These are phyloP conservation scores for Spilogale gracilis DNA, from an alignment of 2,113 vertebrate species.

Conservation along the genomic window DNA sequence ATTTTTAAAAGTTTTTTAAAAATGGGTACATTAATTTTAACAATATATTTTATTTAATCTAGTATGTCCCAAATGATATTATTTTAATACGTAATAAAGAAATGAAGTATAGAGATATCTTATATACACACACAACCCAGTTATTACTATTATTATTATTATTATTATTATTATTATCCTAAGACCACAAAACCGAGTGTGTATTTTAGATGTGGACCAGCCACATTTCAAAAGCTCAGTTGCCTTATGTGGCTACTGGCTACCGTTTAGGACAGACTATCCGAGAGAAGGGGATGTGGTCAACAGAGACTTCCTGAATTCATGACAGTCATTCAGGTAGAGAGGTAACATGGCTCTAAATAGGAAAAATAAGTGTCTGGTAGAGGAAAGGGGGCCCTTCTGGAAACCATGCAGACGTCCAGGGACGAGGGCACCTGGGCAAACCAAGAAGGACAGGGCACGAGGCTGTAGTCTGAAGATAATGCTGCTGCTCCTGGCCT, in stretches of 20 bases:
- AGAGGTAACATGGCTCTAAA: not conserved
- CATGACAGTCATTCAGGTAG: not conserved
- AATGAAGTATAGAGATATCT: not conserved
- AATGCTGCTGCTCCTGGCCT: not conserved
- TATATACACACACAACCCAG: rapidly evolving
- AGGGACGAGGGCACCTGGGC: not conserved
- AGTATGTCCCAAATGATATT: not conserved
- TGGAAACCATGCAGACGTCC: not conserved
- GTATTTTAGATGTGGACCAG: not conserved
- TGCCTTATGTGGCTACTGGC: not conserved
- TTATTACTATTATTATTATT: too few relatives aligned
- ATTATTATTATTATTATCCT: too few relatives aligned
- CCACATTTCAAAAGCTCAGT: not conserved
- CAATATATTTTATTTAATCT: not conserved
- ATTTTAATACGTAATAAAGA: not conserved
- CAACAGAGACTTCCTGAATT: not conserved
- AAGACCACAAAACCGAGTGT: not conserved
- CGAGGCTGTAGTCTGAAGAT: rapidly evolving
- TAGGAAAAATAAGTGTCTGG: not conserved
- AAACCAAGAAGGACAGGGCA: not conserved
- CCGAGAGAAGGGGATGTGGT: not conserved
- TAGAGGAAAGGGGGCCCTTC: not conserved
- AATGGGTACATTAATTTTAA: not conserved
- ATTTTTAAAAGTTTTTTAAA: not conserved
- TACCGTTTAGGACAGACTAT: not conserved